Percentiles rank a stretch among this genome's conserved stretches.
phyloP scores from a whole-genome alignment of 2,113 vertebrate species.

The Callocephalon fimbriatum region DNA sequence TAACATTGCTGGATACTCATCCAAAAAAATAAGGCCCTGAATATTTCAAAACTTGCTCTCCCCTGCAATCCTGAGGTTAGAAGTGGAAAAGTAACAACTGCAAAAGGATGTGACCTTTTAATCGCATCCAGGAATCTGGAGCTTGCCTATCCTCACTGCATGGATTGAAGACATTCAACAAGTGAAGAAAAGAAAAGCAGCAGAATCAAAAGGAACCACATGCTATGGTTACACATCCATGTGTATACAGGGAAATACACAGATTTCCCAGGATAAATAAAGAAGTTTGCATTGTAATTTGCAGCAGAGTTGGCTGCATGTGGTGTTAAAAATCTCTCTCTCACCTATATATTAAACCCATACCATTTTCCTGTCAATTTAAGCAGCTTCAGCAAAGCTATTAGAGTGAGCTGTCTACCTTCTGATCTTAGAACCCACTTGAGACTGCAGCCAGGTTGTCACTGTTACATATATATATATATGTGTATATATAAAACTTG shows the following conservation, averaged over 20 bases:
- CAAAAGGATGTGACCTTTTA: slow-evolving; percentile 11
- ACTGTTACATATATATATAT: background rate
- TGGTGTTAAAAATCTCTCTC: background rate
- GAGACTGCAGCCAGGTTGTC: background rate
- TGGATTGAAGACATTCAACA: background rate
- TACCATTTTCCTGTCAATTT: background rate
- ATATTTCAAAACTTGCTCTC: background rate
- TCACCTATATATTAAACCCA: background rate
- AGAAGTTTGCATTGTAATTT: background rate
- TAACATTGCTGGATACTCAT: background rate
- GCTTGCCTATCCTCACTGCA: background rate
- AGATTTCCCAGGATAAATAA: background rate
- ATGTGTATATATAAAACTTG: background rate
- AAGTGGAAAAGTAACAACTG: background rate
- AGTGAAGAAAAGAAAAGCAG: background rate
- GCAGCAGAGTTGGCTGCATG: background rate
- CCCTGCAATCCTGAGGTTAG: background rate
- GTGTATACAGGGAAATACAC: background rate
- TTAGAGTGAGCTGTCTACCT: background rate
- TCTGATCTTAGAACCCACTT: background rate
- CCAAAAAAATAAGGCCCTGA: background rate
- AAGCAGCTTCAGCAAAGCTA: background rate
- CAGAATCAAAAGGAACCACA: background rate
- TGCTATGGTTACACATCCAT: background rate
- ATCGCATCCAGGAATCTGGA: background rate